Percentiles rank a stretch among this genome's conserved stretches.
phyloP scores from a whole-genome alignment of 2,113 vertebrate species.

The Cololabis saira region DNA sequence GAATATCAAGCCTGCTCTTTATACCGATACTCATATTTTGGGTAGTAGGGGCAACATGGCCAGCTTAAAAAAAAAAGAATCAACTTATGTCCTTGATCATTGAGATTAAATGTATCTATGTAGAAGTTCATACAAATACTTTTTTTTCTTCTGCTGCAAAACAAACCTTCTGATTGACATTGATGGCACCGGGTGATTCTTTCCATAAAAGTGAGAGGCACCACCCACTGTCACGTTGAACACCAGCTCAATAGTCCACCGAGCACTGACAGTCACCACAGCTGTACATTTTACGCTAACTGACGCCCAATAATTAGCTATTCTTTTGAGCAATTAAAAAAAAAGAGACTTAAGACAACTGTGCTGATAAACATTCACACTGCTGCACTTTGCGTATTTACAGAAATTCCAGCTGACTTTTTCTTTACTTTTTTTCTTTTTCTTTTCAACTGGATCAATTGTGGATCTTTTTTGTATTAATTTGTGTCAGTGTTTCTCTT shows the following conservation, averaged over 20 bases:
- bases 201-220: constrained; percentile 65
- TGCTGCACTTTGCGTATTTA: constrained; percentile 8
- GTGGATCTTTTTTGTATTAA: constrained; percentile 78
- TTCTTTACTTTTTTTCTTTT: constrained; percentile 26
- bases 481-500: constrained; percentile 84
- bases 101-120: background rate
- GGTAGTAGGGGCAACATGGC: background rate
- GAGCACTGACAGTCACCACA: constrained; percentile 85
- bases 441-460: constrained; percentile 60
- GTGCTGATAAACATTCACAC: constrained; percentile 29
- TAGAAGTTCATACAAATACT: background rate
- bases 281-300: constrained; percentile 87
- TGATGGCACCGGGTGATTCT: constrained; percentile 62
- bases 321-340: constrained; percentile 69
- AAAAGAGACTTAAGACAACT: constrained; percentile 24
- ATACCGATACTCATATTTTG: constrained; percentile 15
- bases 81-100: too few species aligned
- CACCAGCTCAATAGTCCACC: constrained; percentile 83
- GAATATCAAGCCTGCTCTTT: constrained; percentile 27
- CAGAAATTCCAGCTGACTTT: constrained; percentile 62
- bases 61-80: background rate
- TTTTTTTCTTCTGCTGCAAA: constrained; percentile 23
- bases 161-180: constrained; percentile 64
- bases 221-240: constrained; percentile 86
- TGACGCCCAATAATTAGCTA: constrained; percentile 91